Base-by-base conservation (phyloP, 1,140 invertebrate genomes). In the Drosophila parvula region DNA sequence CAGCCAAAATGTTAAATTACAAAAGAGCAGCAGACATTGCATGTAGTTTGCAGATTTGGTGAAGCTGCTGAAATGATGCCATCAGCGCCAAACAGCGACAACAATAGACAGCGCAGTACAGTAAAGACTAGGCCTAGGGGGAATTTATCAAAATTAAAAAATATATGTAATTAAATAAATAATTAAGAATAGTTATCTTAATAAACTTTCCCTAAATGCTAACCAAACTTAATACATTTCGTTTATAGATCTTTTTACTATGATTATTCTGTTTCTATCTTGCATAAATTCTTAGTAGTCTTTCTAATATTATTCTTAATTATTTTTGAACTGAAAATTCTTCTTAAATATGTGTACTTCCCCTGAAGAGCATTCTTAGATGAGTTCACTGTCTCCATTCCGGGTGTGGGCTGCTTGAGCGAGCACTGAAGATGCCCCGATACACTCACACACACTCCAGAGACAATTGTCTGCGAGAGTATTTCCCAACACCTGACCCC, bases 31-130 rank as follows among this genome's bases (percentile, higher is more conserved):
- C 47, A 81, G 65, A 57, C 62, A 69, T 47, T 74, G 69, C 79
- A 71, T 71, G 74, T 74, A 64, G 51, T 70, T 60, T 68, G 63
- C 63, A 79, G 62, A 71, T 79, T 78, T 60, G 59, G 65, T 74
- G 75, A 83, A 71, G 77, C 81, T 84, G 81, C 73, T 84, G 81
- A 84, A 84, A 84, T 84, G 81, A 80, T 84, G 81, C 81, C 81
- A 85, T 84, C 81, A 85, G 76, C 81, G 43, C 36, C 67, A 41
- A 50, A 36, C 43, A 81, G 74, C 68, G 59, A 74, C 70, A 57
- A 75, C 74, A 74, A 75, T 74, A 76, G 70, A 45, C 30, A 9
- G 30, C 34, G 44, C 61, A 6, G 30, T 69, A 69, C 65, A 69
- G 65, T 69, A 4, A 8, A 44, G 3, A n/a, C 12, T 4, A 1